Base-by-base conservation (phyloP, 2,888 invertebrate genomes). In the Horisme vitalbata region DNA sequence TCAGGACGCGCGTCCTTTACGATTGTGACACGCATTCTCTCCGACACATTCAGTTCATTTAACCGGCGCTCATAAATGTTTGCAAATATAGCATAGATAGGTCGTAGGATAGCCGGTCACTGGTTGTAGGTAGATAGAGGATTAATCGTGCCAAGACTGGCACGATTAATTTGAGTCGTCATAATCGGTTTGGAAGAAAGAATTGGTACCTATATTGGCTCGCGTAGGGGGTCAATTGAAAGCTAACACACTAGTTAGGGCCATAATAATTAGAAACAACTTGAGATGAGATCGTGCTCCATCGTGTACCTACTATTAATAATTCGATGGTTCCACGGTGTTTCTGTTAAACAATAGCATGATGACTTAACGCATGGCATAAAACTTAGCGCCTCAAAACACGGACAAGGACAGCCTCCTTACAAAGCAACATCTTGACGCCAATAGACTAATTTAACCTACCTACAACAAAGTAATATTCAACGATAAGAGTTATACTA, bases 1-100 rank as follows among this genome's bases (percentile, higher is more conserved):
- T 76, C 72, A 79, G 75, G 70, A 72, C 68, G 64, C 52, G 64
- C 70, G 68, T 76, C 78, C 79, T 79, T 81, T 78, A 69, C 65
- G 71, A 74, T 68, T 71, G 63, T 65, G 59, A 53, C 63, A 67
- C 66, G 60, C 61, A 63, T 68, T 70, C 48, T 49, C 58, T 61
- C 62, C 59, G 55, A 61, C 53, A 54, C 56, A 58, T 59, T 58
- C 56, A 52, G 37, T 44, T 41, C 58, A 45, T 58, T 39, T 49
- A 24, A 14, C 30, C 41, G 34, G 33, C 12, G 30, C n/a, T 36
- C 23, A 20, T 15, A 34, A 37, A 28, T 37, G 27, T 30, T 41
- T 41, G 28, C 27, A 21, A 9, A 37, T 32, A 18, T 15, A 7
- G 18, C 9, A 32, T 5, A 39, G 12, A 7, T 21, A 11, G 18